phyloP scores from a whole-genome alignment of 2,113 vertebrate species.

The Eubucco bourcierii region DNA sequence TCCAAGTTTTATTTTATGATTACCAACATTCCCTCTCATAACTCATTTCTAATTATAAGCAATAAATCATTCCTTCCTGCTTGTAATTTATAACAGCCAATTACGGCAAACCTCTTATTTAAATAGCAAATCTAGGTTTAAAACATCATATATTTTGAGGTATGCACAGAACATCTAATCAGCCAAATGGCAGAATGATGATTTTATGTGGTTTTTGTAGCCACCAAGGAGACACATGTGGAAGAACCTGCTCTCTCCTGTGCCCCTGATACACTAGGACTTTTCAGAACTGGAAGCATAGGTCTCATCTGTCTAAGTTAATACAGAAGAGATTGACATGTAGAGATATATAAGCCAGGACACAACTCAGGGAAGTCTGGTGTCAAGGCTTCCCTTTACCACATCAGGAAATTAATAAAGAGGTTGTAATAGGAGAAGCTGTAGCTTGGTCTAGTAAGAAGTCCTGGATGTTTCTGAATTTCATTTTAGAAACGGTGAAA shows the following conservation, averaged over 20 bases:
- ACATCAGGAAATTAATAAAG: background rate
- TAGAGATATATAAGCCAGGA: background rate
- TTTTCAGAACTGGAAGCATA: background rate
- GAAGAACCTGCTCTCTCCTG: background rate
- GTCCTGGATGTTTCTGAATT: background rate
- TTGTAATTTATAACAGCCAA: constrained; percentile 66
- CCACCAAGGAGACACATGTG: background rate
- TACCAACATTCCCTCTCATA: constrained; percentile 64
- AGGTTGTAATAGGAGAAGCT: background rate
- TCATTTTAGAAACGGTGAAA: background rate
- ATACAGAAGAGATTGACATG: background rate
- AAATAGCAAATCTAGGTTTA: constrained; percentile 61
- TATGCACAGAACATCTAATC: constrained; percentile 41
- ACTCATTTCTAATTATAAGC: constrained; percentile 70
- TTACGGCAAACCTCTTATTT: constrained; percentile 70
- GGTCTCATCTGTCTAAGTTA: background rate
- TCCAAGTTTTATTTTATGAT: constrained; percentile 69
- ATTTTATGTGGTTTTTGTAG: background rate
- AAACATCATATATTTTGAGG: constrained; percentile 48
- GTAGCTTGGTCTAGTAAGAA: background rate
- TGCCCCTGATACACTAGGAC: background rate
- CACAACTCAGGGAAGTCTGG: background rate
- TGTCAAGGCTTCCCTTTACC: background rate
- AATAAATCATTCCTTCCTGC: constrained; percentile 70
- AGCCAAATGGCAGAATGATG: rapidly evolving